Percentiles rank a stretch among this genome's conserved stretches.
Conservation (phyloP, 2,113 vertebrate species). For the Chloropsis hardwickii region DNA sequence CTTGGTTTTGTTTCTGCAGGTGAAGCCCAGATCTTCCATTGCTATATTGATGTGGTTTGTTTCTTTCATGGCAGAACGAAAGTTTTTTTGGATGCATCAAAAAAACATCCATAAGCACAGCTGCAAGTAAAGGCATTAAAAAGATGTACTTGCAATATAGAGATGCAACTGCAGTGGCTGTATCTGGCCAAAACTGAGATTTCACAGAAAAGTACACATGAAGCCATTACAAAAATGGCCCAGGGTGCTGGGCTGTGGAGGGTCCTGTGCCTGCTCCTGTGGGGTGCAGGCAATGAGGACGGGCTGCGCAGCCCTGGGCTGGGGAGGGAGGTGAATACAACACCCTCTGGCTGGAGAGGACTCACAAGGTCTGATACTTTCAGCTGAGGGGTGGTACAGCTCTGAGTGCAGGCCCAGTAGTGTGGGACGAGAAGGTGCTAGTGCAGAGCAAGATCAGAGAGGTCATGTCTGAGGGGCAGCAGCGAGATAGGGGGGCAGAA, state of each 20-base stretch:
- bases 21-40: not conserved
- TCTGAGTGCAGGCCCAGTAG: accelerated
- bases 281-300: not conserved
- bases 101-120: not conserved
- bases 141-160: not conserved
- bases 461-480: not conserved
- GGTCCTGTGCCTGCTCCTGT: not conserved
- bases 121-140: not conserved
- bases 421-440: not conserved
- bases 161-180: not conserved
- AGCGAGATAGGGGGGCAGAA: not conserved
- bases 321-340: not conserved
- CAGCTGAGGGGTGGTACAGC: not conserved
- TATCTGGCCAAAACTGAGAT: not conserved
- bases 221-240: not conserved
- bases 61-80: not conserved
- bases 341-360: not conserved
- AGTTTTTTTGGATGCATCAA: not conserved
- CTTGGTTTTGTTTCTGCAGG: not conserved
- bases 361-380: not conserved
- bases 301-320: not conserved
- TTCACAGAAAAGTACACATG: not conserved
- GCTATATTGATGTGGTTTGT: not conserved
- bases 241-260: not conserved
- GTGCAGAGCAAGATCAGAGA: not conserved